Evolutionary conservation across 2,797 vertebrate species (phyloP), one percentile per base, ranked within the genome.

Genomic region (Halcyon leucocephala): DNA sequence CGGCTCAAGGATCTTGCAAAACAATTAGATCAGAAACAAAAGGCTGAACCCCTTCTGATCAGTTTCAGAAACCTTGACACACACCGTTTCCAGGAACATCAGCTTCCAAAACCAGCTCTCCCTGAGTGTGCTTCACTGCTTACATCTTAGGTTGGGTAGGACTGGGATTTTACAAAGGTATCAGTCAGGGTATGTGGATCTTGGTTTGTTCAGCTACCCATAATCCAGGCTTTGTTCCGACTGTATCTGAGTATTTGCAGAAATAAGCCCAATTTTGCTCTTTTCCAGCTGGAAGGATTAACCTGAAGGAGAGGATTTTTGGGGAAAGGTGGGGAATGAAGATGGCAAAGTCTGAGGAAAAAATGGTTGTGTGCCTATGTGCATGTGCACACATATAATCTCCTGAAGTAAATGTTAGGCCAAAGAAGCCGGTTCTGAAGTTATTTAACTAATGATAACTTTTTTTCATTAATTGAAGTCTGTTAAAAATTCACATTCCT

Each of bases 1-100:
- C 77, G 8, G 76, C 14, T 85, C 24, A 54, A 62, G 74, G 72
- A 21, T 89, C 92, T 95, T 97, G 90, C 79, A 14, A 96, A 97
- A 97, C 92, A 96, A 92, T 88, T 85, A 25, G 80, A 83, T 91
- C 83, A 93, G 88, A 89, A 92, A 93, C 76, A 94, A 97, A 97
- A 87, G 84, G 48, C 87, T 90, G 79, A 89, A 97, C 71, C 51
- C 31, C 66, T 83, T 95, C 85, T 90, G 74, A 71, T 93, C 73
- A 3, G 0, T 74, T 94, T 90, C 88, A 93, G 90, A 85, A 91
- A 81, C 79, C 52, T 42, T 90, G 82, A 85, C 72, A 61, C 37
- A 58, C 57, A 64, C 76, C 60, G 65, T 86, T 94, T 89, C 39
- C 94, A 94, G 86, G 83, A 95, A 44, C 48, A 55, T 54, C 46